Base-by-base conservation (phyloP, 2,797 vertebrate genomes). In the Clarias pachynema region DNA sequence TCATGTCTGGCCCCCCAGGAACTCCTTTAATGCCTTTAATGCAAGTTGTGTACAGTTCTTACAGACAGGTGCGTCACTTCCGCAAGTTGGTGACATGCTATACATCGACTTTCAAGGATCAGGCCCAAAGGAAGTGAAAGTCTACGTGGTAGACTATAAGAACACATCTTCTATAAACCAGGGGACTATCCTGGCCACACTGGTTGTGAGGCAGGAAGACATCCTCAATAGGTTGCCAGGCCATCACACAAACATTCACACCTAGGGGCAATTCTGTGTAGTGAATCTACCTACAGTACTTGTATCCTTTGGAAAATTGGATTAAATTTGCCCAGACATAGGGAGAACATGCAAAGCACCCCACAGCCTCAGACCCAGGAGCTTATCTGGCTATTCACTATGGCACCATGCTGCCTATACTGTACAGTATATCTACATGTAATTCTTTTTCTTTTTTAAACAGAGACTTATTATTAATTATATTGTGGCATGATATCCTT, bases 381-480 rank as follows among this genome's bases (percentile, higher is more conserved):
- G 31, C 5, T 37, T 3, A 0, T 75, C 31, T 22, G 34, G 22
- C 31, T 78, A 34, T 29, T 56, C 24, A 5, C 74, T 60, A 14
- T 78, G 56, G 37, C 24, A 37, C 18, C 56, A 37, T 60, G 20
- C 4, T 37, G 31, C 75, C 31, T 34, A 59, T 4, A 44, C 44
- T 44, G 44, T 4, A 37, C 37, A 37, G 37, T 37, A 59, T 24
- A 86, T 57, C 62, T 60, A 60, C 20, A 63, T 44, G 78, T 82
- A 73, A 26, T 62, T 72, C 22, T 81, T 60, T 24, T 62, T 85
- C 3, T 34, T 34, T 34, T 44, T 75, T 62, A 74, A 74, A 74
- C 44, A 26, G 66, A 63, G 56, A 62, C 63, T 79, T 20, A 16
- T 66, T 40, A 82, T 62, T 81, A 62, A 24, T 74, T 79, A 56